Evolutionary conservation across 2,888 invertebrate species (phyloP).

Genomic region (Dicyrtoma fusca): DNA sequence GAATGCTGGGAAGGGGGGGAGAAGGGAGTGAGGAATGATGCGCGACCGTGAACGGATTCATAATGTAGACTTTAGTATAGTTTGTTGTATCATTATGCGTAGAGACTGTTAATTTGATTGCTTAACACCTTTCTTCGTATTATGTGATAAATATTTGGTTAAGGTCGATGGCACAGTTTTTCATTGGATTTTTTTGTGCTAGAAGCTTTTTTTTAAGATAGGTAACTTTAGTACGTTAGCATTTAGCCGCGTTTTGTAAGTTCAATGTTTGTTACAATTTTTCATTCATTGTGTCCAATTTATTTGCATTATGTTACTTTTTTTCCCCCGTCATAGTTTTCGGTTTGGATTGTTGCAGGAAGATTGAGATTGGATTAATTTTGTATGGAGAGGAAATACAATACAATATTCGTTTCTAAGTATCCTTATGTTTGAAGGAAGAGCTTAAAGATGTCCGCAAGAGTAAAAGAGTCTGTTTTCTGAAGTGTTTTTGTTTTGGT

Average conservation of each 20-base stretch:
- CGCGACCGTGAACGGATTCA: constrained; percentile 5
- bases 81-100: not conserved
- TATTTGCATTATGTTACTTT: not conserved
- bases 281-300: too few relatives aligned
- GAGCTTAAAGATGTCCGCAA: constrained; percentile 37
- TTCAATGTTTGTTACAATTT: too few relatives aligned
- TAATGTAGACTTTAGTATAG: not conserved
- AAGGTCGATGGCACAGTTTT: too few relatives aligned
- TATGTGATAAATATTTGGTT: not conserved
- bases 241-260: too few relatives aligned
- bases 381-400: constrained; percentile 25
- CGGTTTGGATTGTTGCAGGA: constrained; percentile 9
- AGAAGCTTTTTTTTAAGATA: too few relatives aligned
- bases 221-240: too few relatives aligned
- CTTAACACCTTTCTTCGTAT: not conserved
- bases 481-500: too few relatives aligned
- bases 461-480: constrained; percentile 18
- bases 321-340: constrained; percentile 7
- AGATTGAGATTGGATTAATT: constrained; percentile 18
- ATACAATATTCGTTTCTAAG: too few relatives aligned
- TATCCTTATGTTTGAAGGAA: constrained; percentile 34
- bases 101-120: not conserved
- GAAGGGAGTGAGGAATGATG: not conserved
- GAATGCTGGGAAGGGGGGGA: too few relatives aligned
- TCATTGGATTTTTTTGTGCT: too few relatives aligned